These are phyloP conservation scores for Choloepus hoffmanni DNA, from an alignment of 2,113 vertebrate species.

Conservation along the genomic window DNA sequence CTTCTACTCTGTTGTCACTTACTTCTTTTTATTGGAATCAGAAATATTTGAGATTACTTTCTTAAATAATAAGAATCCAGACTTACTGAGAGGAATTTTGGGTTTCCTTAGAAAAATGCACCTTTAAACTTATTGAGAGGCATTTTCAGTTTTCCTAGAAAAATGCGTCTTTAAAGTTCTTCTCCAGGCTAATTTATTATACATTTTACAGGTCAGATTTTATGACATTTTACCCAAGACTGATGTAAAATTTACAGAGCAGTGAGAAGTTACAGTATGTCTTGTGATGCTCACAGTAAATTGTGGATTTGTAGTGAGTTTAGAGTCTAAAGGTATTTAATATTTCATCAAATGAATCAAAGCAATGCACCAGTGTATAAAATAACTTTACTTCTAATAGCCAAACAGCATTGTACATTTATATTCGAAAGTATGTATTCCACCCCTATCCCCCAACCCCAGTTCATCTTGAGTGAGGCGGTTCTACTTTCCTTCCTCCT, in stretches of 20 bases:
- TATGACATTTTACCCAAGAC: neutral
- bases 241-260: conserved; percentile 57
- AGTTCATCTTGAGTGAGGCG: neutral
- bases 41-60: conserved; percentile 3
- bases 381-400: neutral
- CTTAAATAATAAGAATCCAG: conserved; percentile 50
- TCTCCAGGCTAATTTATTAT: neutral
- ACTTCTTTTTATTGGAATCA: conserved; percentile 3
- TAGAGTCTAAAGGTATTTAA: neutral
- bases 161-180: neutral
- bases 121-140: neutral
- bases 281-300: conserved; percentile 21
- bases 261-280: conserved; percentile 15
- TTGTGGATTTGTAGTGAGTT: neutral
- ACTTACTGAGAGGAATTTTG: neutral
- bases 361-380: neutral
- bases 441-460: accelerated
- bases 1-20: neutral
- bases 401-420: neutral
- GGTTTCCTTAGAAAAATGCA: neutral
- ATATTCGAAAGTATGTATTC: neutral
- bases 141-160: conserved; percentile 44
- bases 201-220: conserved; percentile 25
- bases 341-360: conserved; percentile 17
- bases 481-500: neutral